These are phyloP conservation scores for Volucella inflata DNA, from an alignment of 2,888 invertebrate genomes.

Conservation along the genomic window DNA sequence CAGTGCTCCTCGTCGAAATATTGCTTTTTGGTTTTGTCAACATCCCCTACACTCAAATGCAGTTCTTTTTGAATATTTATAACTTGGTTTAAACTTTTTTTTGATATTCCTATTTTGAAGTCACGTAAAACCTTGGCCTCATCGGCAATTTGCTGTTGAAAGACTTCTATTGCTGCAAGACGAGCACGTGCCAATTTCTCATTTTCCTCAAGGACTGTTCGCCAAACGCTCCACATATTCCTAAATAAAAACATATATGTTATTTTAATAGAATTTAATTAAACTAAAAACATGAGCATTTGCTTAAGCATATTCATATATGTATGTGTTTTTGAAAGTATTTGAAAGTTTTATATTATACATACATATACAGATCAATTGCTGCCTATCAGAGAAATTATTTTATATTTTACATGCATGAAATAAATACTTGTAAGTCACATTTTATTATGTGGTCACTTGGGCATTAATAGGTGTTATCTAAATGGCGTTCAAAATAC, in stretches of 20 bases:
- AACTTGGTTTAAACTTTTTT: slow-evolving; percentile 92
- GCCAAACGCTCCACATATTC: slow-evolving; percentile 99
- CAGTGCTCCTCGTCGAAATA: slow-evolving; percentile 98
- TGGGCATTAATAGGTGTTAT: no score
- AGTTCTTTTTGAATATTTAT: slow-evolving; percentile 95
- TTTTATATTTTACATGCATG: no score
- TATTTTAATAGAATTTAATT: neutral
- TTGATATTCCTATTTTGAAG: slow-evolving; percentile 92
- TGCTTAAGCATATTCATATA: no score
- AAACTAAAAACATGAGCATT: no score
- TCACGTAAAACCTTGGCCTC: slow-evolving; percentile 93
- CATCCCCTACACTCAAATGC: slow-evolving; percentile 93
- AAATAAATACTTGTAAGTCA: no score
- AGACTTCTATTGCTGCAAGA: slow-evolving; percentile 96
- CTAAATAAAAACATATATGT: slow-evolving; percentile 84
- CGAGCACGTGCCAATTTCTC: slow-evolving; percentile 95
- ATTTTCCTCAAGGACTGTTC: slow-evolving; percentile 96
- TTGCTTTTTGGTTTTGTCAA: slow-evolving; percentile 96
- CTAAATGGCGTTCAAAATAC: no score
- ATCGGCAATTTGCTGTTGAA: slow-evolving; percentile 97
- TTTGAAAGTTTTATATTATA: no score
- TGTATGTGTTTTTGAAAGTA: no score
- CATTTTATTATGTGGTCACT: no score
- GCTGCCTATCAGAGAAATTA: no score
- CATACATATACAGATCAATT: no score